Evolutionary conservation across 1,140 invertebrate genomes (phyloP), one percentile per base, ranked within the genome.

Genomic region (Gerris buenoi): DNA sequence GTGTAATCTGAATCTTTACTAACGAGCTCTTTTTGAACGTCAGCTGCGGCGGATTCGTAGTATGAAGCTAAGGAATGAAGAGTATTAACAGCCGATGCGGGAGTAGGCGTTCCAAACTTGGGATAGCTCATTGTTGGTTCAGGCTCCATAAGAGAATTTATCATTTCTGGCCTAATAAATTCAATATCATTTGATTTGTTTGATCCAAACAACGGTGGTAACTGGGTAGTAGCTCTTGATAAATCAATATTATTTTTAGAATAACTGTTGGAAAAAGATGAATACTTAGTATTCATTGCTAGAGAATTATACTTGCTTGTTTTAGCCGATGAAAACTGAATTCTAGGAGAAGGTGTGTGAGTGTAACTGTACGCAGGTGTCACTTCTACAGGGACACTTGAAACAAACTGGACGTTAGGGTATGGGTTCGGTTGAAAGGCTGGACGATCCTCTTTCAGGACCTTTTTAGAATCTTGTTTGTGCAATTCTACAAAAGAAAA

Each of bases 41-140:
- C 64, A 25, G 28, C 33, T 25, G 64, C 64, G 57, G 28, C 59
- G 2, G 57, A 62, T 2, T 57, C 59, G 58, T 89, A 89, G 71
- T 90, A 90, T 68, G 88, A 80, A 25, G 88, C 88, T 56, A 91
- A 73, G 1, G 87, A 87, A 72, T 89, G 87, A 1, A 91, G 75
- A 46, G 33, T 46, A 46, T 46, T 46, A 10, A 46, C 33, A 0
- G 87, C 86, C 71, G 87, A 86, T 1, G 66, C 68, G n/a, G 68
- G 46, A 33, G 70, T 66, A 13, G 67, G 67, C 27, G 59, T 68
- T 18, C 33, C 33, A 46, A 10, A 46, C 33, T 46, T 46, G 18
- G 33, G 33, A 10, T 10, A 46, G 18, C 33, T 46, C 5, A 18
- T 10, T 10, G 33, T 46, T 46, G 66, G 60, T 26, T 57, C 67